Conservation (phyloP, 2,113 vertebrate species). For the Garra rufa region DNA sequence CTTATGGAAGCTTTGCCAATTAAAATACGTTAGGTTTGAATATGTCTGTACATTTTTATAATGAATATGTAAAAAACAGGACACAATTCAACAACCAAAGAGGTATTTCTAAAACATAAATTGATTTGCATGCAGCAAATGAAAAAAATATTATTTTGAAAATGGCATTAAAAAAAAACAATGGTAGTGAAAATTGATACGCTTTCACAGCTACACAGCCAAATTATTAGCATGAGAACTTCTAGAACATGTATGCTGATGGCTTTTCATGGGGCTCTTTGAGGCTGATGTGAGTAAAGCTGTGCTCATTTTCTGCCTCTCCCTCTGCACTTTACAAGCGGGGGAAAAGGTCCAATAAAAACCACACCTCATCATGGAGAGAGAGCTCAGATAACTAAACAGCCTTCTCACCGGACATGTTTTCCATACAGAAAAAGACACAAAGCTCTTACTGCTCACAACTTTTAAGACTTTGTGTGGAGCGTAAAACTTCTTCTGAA, state of each 20-base stretch:
- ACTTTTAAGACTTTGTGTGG: neutral
- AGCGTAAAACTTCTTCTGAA: slow-evolving; percentile 9
- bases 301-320: slow-evolving; percentile 5
- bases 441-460: slow-evolving; percentile 3
- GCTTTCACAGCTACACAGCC: neutral
- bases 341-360: slow-evolving; percentile 17
- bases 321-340: slow-evolving; percentile 23
- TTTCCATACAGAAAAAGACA: slow-evolving; percentile 10
- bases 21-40: neutral
- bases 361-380: slow-evolving; percentile 24
- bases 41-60: neutral
- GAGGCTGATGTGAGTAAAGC: neutral
- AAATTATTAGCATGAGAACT: neutral
- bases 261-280: neutral
- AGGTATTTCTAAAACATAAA: neutral
- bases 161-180: neutral
- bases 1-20: neutral
- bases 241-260: neutral
- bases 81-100: neutral
- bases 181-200: neutral
- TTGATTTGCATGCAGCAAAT: neutral
- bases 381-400: neutral
- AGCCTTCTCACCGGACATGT: neutral
- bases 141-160: no score
- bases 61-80: neutral